Evolutionary conservation across 2,888 invertebrate genomes (phyloP), one percentile per base, ranked within the genome.

Genomic region (Leptothorax acervorum): DNA sequence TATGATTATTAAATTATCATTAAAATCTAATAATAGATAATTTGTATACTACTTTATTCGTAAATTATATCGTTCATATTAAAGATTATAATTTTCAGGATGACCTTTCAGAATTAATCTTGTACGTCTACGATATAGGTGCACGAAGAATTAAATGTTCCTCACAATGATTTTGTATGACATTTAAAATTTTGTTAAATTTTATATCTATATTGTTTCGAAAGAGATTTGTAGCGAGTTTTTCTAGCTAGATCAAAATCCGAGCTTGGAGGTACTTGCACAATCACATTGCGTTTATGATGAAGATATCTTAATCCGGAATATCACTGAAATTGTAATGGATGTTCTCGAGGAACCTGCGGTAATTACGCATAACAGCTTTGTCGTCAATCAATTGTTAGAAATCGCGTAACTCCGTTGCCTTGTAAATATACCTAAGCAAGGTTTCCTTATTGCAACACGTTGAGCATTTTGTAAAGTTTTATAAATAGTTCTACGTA

Each of bases 401-500:
- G 73, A 83, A 48, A 81, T 86, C 75, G 82, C 65, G 73, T 86
- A 76, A 86, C 55, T 86, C 83, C 79, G 86, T 84, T 83, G 82
- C 89, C 81, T 89, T 89, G 85, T 88, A 83, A 90, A 90, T 85
- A 87, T 60, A 82, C 28, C 53, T 71, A 75, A 39, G 83, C 85
- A 82, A 85, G 85, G 84, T 89, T 74, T 79, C 74, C 84, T 79
- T 74, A 65, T 88, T 90, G 85, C 63, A 82, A 88, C 85, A 89
- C 85, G 91, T 91, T 88, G 87, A 90, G 86, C 86, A 90, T 90
- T 90, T 90, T 90, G 88, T 90, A 90, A 91, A 88, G 85, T 90
- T 90, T 90, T 90, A 90, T 91, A 90, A 91, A 91, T 90, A 88
- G 86, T 86, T 91, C 86, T 90, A 87, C 88, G 88, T 90, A 90